Base-by-base conservation (phyloP, 37 sponge, comb jelly and placozoan species). In the Theonella swinhoei region DNA sequence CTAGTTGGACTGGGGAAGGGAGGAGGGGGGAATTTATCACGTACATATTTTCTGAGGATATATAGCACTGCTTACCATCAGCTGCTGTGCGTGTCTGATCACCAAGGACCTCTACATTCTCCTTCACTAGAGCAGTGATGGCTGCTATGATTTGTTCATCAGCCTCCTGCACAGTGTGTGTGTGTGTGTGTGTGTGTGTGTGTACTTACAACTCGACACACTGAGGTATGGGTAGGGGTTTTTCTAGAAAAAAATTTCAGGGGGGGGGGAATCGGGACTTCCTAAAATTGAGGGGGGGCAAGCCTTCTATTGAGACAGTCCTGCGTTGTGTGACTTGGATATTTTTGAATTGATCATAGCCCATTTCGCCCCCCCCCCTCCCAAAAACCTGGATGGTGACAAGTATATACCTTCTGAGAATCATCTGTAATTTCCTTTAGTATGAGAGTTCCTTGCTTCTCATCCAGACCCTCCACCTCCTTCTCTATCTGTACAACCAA, bases 31-130 rank as follows among this genome's bases (percentile, higher is more conserved):
- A 17, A 47, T 47, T 47, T 47, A 47, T 47, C n/a, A n/a, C n/a
- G n/a, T n/a, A n/a, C n/a, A n/a, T n/a, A n/a, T n/a, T n/a, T n/a
- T n/a, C n/a, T n/a, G n/a, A n/a, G n/a, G n/a, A n/a, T n/a, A n/a
- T n/a, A n/a, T n/a, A n/a, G n/a, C n/a, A n/a, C n/a, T n/a, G n/a
- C 62, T 79, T 14, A 91, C 91, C 74, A 37, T 91, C 92, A 32
- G 63, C 64, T 11, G 88, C 66, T 68, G 60, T 83, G 29, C 70
- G 43, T 32, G 67, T 83, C 1, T 61, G 38, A 47, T 47, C 67
- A 31, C 72, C 31, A 3, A 91, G 75, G 32, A 86, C 75, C 24
- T 68, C 70, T 22, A 86, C 34, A 61, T 97, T 88, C 30, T 92
- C 91, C 26, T 75, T 91, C 1, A 94, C 79, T 20, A 97, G 60